Conservation (phyloP, 2,113 vertebrate species). For the Anthoscopus minutus region DNA sequence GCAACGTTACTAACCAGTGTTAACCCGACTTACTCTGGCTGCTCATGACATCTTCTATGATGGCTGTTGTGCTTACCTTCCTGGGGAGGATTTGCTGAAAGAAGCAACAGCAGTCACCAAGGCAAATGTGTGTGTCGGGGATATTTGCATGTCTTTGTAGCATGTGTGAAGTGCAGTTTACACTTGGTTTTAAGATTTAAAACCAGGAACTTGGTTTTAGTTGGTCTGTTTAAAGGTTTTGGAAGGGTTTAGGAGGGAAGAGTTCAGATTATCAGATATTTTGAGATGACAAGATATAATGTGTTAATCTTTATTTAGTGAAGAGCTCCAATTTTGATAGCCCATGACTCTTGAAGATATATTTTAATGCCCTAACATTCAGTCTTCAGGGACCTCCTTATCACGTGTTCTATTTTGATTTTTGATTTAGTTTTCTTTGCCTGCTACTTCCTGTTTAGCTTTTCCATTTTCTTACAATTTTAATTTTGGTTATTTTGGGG, state of each 20-base stretch:
- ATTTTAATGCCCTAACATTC: conserved; percentile 26
- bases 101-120: conserved; percentile 75
- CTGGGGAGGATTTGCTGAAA: conserved; percentile 69
- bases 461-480: conserved; percentile 84
- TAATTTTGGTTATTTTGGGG: conserved; percentile 91
- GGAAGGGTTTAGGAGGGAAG: conserved; percentile 27
- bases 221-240: neutral
- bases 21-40: conserved; percentile 73
- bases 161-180: conserved; percentile 74
- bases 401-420: conserved; percentile 58
- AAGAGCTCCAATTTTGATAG: conserved; percentile 30
- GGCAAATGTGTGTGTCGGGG: conserved; percentile 67
- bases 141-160: conserved; percentile 79
- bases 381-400: conserved; percentile 45
- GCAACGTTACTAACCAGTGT: conserved; percentile 80
- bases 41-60: conserved; percentile 66
- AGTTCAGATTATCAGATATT: neutral
- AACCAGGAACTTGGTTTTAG: conserved; percentile 4
- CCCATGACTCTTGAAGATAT: conserved; percentile 15
- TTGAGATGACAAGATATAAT: neutral
- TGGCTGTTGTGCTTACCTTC: conserved; percentile 68
- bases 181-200: neutral
- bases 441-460: conserved; percentile 68
- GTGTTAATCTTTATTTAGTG: conserved; percentile 3
- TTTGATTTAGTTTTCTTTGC: conserved; percentile 73